Evolutionary conservation across 2,888 invertebrate genomes (phyloP).

Genomic region (Digitonthophagus gazella): DNA sequence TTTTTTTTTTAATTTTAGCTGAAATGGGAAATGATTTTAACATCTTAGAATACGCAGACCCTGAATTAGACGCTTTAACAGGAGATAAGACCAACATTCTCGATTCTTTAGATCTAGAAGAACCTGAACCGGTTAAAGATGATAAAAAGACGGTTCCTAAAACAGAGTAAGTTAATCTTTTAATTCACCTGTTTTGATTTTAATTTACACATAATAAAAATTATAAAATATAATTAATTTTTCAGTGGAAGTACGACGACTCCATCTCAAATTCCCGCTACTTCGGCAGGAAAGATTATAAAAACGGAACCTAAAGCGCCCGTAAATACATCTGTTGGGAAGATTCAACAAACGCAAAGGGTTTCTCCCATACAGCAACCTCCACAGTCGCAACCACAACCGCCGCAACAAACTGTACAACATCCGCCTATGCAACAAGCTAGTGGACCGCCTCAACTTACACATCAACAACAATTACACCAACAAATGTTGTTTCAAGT

Average conservation of each 20-base stretch:
- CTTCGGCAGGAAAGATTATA: conserved; percentile 28
- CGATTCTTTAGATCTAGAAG: conserved; percentile 80
- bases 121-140: conserved; percentile 69
- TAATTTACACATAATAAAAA: not conserved
- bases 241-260: conserved; percentile 26
- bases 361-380: conserved; percentile 40
- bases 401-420: conserved; percentile 29
- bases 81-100: conserved; percentile 83
- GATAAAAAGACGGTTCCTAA: conserved; percentile 51
- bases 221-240: conserved; percentile 21
- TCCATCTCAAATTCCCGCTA: conserved; percentile 26
- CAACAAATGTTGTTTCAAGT: conserved; percentile 59
- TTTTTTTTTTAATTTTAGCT: conserved; percentile 52
- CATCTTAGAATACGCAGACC: conserved; percentile 93
- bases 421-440: conserved; percentile 29
- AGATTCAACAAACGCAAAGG: conserved; percentile 23
- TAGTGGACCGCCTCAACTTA: conserved; percentile 30
- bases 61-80: conserved; percentile 79
- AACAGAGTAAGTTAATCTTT: conserved; percentile 18
- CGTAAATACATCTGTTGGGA: conserved; percentile 21
- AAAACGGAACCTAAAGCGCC: conserved; percentile 31
- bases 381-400: conserved; percentile 36
- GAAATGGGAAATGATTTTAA: conserved; percentile 94
- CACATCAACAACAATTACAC: conserved; percentile 50
- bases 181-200: not conserved